Evolutionary conservation across 2,113 vertebrate species (phyloP).

Genomic region (Oceanodroma tethys): DNA sequence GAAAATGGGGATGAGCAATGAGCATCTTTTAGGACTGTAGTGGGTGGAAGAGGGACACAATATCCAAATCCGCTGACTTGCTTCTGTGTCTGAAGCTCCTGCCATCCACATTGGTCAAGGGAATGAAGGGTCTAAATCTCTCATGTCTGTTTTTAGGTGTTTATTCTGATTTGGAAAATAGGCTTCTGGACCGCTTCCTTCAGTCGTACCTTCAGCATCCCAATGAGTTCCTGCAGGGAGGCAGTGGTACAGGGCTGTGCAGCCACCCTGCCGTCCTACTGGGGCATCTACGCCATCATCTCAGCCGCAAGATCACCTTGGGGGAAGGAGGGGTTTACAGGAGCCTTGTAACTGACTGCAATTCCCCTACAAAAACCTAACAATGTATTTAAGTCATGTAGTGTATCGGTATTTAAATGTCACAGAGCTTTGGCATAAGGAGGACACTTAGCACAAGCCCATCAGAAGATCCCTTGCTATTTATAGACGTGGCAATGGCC

Average conservation of each 20-base stretch:
- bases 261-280: background rate
- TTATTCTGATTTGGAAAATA: background rate
- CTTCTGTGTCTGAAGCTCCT: background rate
- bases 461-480: background rate
- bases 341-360: background rate
- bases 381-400: background rate
- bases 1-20: background rate
- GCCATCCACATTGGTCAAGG: background rate
- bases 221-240: background rate
- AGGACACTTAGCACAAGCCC: background rate
- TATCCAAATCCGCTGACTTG: background rate
- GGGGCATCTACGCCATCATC: background rate
- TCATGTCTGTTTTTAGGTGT: background rate
- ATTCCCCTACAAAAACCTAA: background rate
- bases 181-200: background rate
- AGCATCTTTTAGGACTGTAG: background rate
- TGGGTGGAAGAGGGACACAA: background rate
- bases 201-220: background rate
- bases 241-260: background rate
- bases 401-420: background rate
- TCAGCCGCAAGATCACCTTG: background rate
- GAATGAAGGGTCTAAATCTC: background rate
- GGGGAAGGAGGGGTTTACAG: background rate
- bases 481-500: background rate
- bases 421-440: background rate